Evolutionary conservation across 2,888 invertebrate species (phyloP), one percentile per base, ranked within the genome.

Genomic region (Achlya flavicornis): DNA sequence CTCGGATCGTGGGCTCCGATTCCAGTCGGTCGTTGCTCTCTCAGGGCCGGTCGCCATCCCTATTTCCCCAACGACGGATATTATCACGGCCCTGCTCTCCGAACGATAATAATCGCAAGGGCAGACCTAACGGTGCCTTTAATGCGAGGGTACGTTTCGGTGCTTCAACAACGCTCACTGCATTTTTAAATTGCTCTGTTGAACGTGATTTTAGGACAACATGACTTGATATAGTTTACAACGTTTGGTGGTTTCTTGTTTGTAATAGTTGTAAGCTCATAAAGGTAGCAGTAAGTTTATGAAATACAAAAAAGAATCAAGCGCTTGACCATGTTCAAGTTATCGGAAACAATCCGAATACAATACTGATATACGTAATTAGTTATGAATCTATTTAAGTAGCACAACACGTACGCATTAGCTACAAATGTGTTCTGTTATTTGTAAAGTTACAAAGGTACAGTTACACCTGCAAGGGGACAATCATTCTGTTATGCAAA

Each of bases 21-120:
- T 41, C 63, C 70, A 73, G 43, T 76, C 77, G 86, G 87, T 87
- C 86, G 81, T 84, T 88, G 85, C 80, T 80, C 86, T 76, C 78
- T 32, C 64, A 46, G 67, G 63, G 64, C 70, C 71, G 67, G 66
- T 69, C 69, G 80, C 72, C 83, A 84, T 80, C 83, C 84, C 86
- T 79, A 76, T 78, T 78, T 79, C 79, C 80, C 75, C 60, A 63
- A 77, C 79, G 77, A 77, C 80, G 82, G 83, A 84, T 86, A 82
- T 82, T 84, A 86, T 85, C 86, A 76, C 76, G 73, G 74, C 75
- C 72, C 73, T 69, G 77, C 77, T 77, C 78, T 65, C 65, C 76
- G 68, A 71, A 74, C 79, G 84, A 86, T 87, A 82, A 84, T 87
- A 84, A 87, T 86, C 86, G 78, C 84, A 78, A 83, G 85, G 85